Conservation (phyloP, 2,113 vertebrate species). For the Plecotus auritus region DNA sequence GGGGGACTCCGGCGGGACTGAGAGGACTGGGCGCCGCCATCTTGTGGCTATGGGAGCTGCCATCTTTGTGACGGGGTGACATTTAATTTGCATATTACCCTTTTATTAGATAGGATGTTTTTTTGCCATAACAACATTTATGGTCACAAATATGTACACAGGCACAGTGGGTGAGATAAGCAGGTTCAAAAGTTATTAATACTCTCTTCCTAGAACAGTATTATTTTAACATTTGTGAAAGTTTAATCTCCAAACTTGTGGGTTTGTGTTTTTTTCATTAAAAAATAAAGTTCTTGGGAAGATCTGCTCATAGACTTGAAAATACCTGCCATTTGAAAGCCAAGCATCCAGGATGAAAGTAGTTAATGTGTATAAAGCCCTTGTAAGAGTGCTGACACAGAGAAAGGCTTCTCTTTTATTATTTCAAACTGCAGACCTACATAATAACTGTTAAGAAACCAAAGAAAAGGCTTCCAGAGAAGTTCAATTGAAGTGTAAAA, state of each 20-base stretch:
- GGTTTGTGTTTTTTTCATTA: background rate
- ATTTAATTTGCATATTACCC: no score
- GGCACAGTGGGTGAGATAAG: background rate
- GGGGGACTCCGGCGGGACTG: no score
- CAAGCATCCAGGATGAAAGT: background rate
- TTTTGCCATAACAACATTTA: background rate
- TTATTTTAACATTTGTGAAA: slow-evolving; percentile 2
- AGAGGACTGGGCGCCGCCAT: no score
- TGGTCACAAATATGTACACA: background rate
- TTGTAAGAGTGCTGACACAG: background rate
- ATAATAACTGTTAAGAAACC: background rate
- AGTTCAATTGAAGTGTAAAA: background rate
- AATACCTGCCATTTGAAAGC: background rate
- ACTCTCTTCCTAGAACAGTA: background rate
- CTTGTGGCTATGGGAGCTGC: no score
- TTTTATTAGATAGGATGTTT: no score
- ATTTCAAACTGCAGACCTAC: background rate
- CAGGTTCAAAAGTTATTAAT: background rate
- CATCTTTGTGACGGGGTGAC: no score
- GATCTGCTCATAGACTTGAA: background rate
- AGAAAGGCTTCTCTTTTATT: background rate
- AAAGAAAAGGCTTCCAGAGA: background rate
- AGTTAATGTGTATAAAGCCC: background rate
- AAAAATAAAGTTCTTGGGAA: background rate
- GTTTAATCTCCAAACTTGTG: background rate